These are phyloP conservation scores for Condylura cristata DNA, from an alignment of 2,113 vertebrate species.

Conservation along the genomic window DNA sequence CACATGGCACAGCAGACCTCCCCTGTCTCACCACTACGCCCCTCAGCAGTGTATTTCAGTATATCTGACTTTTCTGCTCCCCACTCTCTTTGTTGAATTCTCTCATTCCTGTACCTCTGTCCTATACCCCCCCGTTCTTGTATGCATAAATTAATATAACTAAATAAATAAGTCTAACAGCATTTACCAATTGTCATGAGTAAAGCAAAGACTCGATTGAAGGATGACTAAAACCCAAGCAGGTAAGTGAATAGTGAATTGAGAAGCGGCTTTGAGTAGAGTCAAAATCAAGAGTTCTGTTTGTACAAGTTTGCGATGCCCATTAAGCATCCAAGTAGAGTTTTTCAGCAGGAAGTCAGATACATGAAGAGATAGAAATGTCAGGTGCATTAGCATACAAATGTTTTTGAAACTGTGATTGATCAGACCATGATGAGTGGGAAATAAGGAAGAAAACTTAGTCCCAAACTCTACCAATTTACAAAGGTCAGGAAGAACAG, in stretches of 20 bases:
- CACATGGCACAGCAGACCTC: too few species aligned
- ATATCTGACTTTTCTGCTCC: too few species aligned
- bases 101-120: too few species aligned
- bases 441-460: neutral
- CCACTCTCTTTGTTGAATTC: too few species aligned
- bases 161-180: too few species aligned
- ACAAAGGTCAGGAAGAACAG: neutral
- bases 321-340: neutral
- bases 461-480: neutral
- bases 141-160: too few species aligned
- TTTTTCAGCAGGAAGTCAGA: neutral
- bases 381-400: neutral
- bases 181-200: neutral
- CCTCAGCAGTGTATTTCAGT: too few species aligned
- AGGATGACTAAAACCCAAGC: neutral
- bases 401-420: neutral
- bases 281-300: neutral
- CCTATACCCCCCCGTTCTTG: too few species aligned
- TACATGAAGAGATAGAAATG: neutral
- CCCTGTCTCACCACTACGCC: too few species aligned
- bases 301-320: neutral
- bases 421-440: neutral
- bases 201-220: neutral
- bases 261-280: neutral
- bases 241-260: neutral